Base-by-base conservation (phyloP, 2,888 invertebrate genomes). In the Brachypterus glaber region DNA sequence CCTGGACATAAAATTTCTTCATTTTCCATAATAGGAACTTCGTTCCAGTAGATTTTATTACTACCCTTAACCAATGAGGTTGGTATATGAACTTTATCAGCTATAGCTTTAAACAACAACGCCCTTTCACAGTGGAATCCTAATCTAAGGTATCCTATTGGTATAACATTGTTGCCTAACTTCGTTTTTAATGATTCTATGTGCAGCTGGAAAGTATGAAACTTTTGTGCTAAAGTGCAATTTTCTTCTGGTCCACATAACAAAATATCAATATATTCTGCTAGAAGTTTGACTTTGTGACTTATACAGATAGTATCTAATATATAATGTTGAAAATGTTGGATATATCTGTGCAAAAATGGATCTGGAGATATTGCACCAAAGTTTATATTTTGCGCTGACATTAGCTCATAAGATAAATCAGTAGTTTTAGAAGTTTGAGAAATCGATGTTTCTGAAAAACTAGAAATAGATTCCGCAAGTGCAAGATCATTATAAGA, bases 91-190 rank as follows among this genome's bases (percentile, higher is more conserved):
- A 71, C 59, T 44, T 62, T 58, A 46, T 75, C 74, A 1, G 71
- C 71, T n/a, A 74, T 52, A 2, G 68, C 69, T 48, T 59, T 59
- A 52, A 71, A 73, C 2, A 74, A 61, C 12, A 74, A 43, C 1
- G 73, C 69, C 38, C 70, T 57, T 45, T 73, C 72, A 37, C 71
- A 63, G 43, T 65, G 63, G n/a, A 65, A 64, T 2, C 72, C 73
- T 12, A 68, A 55, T 27, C 68, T 60, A 24, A 73, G 42, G 48
- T 58, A 62, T 0, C 72, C 72, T 5, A 73, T 52, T 0, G 72
- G 71, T 29, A 72, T 68, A n/a, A 72, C 54, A 40, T 62, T 69
- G 5, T 66, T 67, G 21, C 64, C 64, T 17, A 70, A 35, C 40
- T 56, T 55, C 3, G 45, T 34, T 34, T 54, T 59, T 5, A 59